Base-by-base conservation (phyloP, 2,797 vertebrate genomes). In the Tangara arthus region DNA sequence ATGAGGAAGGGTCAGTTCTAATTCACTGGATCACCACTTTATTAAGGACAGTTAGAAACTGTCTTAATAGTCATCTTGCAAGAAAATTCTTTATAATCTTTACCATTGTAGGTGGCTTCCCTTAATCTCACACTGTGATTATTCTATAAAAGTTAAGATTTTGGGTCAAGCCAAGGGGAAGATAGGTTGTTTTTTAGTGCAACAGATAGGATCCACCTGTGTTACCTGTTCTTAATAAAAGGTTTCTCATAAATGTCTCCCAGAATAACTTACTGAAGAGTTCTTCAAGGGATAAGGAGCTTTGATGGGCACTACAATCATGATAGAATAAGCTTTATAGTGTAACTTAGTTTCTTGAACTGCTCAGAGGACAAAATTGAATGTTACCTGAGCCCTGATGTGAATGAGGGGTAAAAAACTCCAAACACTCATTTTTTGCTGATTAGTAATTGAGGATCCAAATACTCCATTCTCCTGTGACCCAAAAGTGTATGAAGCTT, bases 251-350 rank as follows among this genome's bases (percentile, higher is more conserved):
- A 52, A 66, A 37, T 37, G 1, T 52, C 23, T 59, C 8, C 19
- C n/a, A n/a, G 28, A 28, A 12, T 24, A 59, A 32, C 15, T 37
- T 37, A 23, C 2, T 42, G 6, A 65, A 59, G 37, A 68, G 19
- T 13, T n/a, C 27, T 52, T 85, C 15, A 44, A n/a, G 27, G 23
- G 65, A 44, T 44, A 20, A 13, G 28, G 37, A 37, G 27, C 37
- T 76, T n/a, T 44, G 15, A 20, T 76, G 11, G 37, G 9, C n/a
- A 23, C 18, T 66, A 23, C n/a, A 44, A 2, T 52, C 0, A 0
- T 44, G 53, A 42, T 37, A 59, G 42, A 66, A 59, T 44, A n/a
- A n/a, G 4, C 27, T 84, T 37, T 26, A 7, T 44, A 20, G 15
- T 59, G 11, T 59, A 28, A 66, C 15, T 44, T 59, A 50, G 8